A percentile compares a stretch with the other conserved stretches of the same genome.
phyloP scores from a whole-genome alignment of 92 coral and sea anemone genomes.

The Micromussa lordhowensis region DNA sequence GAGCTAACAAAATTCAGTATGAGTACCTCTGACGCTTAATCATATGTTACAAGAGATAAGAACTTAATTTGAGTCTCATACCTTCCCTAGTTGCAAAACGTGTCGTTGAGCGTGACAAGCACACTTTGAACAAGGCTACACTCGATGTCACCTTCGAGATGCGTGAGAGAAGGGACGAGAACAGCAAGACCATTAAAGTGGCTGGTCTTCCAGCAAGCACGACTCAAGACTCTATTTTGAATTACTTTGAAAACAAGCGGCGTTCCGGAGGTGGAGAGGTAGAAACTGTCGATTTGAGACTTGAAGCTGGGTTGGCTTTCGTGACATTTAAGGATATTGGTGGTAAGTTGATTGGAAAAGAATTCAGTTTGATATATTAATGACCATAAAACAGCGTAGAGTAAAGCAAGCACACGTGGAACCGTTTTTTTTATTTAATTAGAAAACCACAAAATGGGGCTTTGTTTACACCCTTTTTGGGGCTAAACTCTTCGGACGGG shows the following conservation, averaged over 20 bases:
- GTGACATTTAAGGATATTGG: constrained; percentile 45
- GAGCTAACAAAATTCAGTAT: too few species aligned
- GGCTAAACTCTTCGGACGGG: too few species aligned
- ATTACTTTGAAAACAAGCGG: constrained; percentile 68
- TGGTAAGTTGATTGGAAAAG: constrained; percentile 61
- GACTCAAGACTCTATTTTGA: constrained; percentile 55
- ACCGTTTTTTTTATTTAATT: too few species aligned
- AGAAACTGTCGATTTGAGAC: constrained; percentile 22
- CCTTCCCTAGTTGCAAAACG: constrained; percentile 14
- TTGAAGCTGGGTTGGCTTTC: constrained; percentile 43
- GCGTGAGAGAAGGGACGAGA: not conserved
- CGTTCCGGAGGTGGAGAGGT: constrained; percentile 79
- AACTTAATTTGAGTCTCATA: not conserved
- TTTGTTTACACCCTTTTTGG: too few species aligned
- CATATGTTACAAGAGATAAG: too few species aligned
- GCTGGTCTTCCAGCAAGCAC: constrained; percentile 64
- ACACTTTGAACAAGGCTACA: not conserved
- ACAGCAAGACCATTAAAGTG: constrained; percentile 38
- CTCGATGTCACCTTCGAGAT: constrained; percentile 23
- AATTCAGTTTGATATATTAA: not conserved
- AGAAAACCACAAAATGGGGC: too few species aligned
- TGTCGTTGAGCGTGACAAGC: constrained; percentile 12
- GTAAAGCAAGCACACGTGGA: not conserved
- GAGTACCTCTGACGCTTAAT: too few species aligned
- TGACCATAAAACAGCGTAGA: too few species aligned